phyloP scores from a whole-genome alignment of 30 jellyfish, hydroid and myxozoan genomes.

The Pelagia noctiluca region DNA sequence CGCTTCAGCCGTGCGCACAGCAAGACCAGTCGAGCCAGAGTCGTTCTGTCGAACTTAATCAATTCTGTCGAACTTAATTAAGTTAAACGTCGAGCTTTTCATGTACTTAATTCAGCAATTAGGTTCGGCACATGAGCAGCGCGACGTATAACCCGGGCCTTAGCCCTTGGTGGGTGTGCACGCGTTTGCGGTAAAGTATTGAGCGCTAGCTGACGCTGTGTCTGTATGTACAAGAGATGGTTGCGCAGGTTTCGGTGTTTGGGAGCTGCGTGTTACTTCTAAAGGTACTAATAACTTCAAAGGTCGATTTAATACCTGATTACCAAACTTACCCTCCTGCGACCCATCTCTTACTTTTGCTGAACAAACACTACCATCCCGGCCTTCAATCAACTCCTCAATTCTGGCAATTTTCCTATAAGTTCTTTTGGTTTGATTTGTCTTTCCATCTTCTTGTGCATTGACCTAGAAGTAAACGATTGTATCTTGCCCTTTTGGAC shows the following conservation, averaged over 20 bases:
- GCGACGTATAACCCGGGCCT: no score
- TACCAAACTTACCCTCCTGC: conserved; percentile 12
- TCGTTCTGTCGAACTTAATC: no score
- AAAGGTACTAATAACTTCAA: conserved; percentile 5
- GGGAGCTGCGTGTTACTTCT: neutral
- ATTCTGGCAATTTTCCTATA: conserved; percentile 4
- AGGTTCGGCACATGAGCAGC: no score
- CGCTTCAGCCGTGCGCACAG: no score
- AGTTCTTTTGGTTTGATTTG: neutral
- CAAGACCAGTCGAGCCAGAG: no score
- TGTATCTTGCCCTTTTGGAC: conserved; percentile 35
- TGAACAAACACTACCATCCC: conserved; percentile 18
- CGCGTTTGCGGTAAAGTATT: no score
- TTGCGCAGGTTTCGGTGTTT: neutral
- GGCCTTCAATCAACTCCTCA: neutral
- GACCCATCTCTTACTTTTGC: neutral
- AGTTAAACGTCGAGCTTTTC: no score
- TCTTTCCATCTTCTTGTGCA: conserved; percentile 47
- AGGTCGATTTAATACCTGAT: neutral
- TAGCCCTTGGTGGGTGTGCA: no score
- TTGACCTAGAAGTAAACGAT: conserved; percentile 16
- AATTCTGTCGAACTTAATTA: no score
- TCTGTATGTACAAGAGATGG: no score
- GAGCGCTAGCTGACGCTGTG: no score
- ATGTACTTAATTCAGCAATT: no score